Evolutionary conservation across 2,888 invertebrate species (phyloP), one percentile per base, ranked within the genome.

Genomic region (Ophonus ardosiacus): DNA sequence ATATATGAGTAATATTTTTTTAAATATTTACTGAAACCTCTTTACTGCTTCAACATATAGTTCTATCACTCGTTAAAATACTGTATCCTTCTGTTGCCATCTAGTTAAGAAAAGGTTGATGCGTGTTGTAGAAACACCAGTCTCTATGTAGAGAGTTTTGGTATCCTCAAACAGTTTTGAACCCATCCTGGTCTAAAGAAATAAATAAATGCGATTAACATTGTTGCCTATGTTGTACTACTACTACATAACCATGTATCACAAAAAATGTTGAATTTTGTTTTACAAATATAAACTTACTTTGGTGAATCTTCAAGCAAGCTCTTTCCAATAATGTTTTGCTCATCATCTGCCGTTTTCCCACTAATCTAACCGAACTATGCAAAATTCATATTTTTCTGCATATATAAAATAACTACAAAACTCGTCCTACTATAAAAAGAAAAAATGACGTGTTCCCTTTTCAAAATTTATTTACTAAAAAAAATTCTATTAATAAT

Each of bases 121-220:
- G 96, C n/a, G 96, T 96, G 81, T 94, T 93, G 89, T 96, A 97
- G 86, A 95, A 94, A 88, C 95, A 94, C 89, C 95, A 95, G 65
- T 96, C 94, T 57, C 93, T 91, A 56, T 95, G 97, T 86, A 97
- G 92, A 15, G 92, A 92, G 90, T 91, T 89, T 94, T 94, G 10
- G 96, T 95, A 4, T 96, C 94, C 89, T 94, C 94, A 88, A 38
- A 97, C 92, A 51, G 92, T 91, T 85, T 92, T 92, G 86, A 95
- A 94, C 0, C 96, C 96, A 90, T 92, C 92, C 96, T 96, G 89
- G 91, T 86, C 86, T 79, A 86, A 5, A 40, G 5, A 40, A 40
- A 40, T 40, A 87, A 86, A 87, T 68, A 82, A 81, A 65, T 59
- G 86, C 78, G 65, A 86, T 51, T 85, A 82, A 81, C 51, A 81